phyloP scores from a whole-genome alignment of 1,140 invertebrate species.

The Drosophila rhopaloa region DNA sequence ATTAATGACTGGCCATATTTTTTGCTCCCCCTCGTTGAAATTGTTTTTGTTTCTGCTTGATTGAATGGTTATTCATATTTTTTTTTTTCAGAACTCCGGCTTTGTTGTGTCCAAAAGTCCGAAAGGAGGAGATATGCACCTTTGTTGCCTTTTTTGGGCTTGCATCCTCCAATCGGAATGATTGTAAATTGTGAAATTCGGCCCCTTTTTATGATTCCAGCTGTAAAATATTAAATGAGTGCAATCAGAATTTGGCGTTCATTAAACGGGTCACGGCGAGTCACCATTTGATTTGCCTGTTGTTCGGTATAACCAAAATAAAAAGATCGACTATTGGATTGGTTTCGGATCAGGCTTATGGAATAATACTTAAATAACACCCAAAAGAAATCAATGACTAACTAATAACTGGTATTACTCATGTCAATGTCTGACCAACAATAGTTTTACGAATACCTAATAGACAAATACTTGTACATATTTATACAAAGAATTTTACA shows the following conservation, averaged over 20 bases:
- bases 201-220: constrained; percentile 31
- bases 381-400: not conserved
- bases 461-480: too few species aligned
- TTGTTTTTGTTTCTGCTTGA: constrained; percentile 51
- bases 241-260: constrained; percentile 55
- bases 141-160: constrained; percentile 29
- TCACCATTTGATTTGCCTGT: constrained; percentile 4
- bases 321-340: not conserved
- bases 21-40: constrained; percentile 20
- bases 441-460: too few species aligned
- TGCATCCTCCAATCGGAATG: constrained; percentile 20
- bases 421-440: too few species aligned
- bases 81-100: constrained; percentile 37
- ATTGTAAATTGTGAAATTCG: constrained; percentile 33
- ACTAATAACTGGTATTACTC: too few species aligned
- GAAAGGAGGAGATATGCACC: constrained; percentile 1
- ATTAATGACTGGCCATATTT: constrained; percentile 78
- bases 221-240: constrained; percentile 67
- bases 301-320: not conserved
- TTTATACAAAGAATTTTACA: too few species aligned
- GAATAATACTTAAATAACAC: too few species aligned
- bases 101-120: constrained; percentile 32
- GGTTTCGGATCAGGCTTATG: too few species aligned
- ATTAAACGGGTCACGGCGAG: constrained; percentile 8
- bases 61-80: constrained; percentile 80